Evolutionary conservation across 23 tunicate species (phyloP), one percentile per base, ranked within the genome.

Genomic region (Diplosoma virens): DNA sequence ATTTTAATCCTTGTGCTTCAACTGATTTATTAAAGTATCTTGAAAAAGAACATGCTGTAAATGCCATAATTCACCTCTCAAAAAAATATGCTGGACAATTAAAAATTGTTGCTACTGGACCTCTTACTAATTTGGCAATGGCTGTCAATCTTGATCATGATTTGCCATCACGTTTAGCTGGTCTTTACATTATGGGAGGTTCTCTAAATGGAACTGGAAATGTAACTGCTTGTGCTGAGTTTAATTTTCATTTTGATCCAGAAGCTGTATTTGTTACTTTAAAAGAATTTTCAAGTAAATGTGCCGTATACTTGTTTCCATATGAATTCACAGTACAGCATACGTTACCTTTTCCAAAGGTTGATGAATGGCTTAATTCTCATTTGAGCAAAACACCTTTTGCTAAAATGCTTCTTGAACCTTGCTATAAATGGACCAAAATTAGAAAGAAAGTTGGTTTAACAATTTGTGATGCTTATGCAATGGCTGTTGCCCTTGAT

Each of bases 101-200:
- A 16, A 81, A 63, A 76, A 89, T 89, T 5, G 70, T 90, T 46
- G 98, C 98, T 0, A 93, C 87, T 20, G 98, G 98, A 1, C 93
- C 98, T 1, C 71, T 93, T 0, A 93, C 98, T 28, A 93, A 93
- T 55, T 31, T 93, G 24, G 98, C 98, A 11, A 5, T 85, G 58
- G 98, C 98, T 30, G 71, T 86, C 1, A 59, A 37, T 46, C 46
- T 86, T 3, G 98, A 93, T 47, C 84, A 87, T n/a, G 83, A 81
- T 30, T 54, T 86, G 5, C 92, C 93, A 17, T 41, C 68, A 27
- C 50, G 91, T 52, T 48, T 85, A 22, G 32, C 66, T 0, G 79
- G 52, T 3, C 17, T 93, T 3, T 65, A 59, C 37, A 37, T 85
- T 16, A 78, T 93, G 81, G 98, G 98, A 21, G 98, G 98, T 26